Evolutionary conservation across 1,140 invertebrate genomes (phyloP).

Genomic region (Eriosoma lanigerum): DNA sequence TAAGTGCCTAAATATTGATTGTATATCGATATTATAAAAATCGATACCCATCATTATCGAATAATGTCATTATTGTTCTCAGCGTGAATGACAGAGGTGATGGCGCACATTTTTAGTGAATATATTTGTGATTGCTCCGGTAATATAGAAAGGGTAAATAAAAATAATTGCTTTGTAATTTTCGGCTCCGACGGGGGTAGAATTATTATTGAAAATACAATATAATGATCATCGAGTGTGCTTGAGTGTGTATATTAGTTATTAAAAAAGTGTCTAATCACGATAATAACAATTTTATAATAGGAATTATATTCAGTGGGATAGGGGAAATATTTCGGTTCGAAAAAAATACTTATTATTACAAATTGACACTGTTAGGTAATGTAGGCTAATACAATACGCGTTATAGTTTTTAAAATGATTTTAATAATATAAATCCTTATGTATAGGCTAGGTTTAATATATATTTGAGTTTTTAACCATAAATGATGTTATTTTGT

Average conservation of each 20-base stretch:
- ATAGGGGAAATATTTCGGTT: neutral
- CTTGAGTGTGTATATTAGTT: conserved; percentile 28
- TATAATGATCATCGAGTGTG: conserved; percentile 32
- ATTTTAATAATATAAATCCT: too few relatives aligned
- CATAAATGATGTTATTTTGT: neutral
- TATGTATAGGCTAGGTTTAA: neutral
- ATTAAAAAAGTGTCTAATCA: conserved; percentile 50
- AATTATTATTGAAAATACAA: neutral
- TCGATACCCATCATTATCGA: too few relatives aligned
- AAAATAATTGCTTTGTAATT: conserved; percentile 37
- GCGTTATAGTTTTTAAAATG: too few relatives aligned
- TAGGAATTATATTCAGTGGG: neutral
- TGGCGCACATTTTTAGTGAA: conserved; percentile 19
- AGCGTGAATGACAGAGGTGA: neutral
- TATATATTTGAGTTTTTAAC: neutral
- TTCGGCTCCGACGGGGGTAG: conserved; percentile 10
- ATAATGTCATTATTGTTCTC: neutral
- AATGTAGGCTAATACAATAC: too few relatives aligned
- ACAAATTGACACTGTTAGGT: neutral
- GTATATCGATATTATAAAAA: too few relatives aligned
- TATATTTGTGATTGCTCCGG: conserved; percentile 33
- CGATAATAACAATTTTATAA: conserved; percentile 25
- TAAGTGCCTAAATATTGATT: too few relatives aligned
- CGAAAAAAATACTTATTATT: neutral
- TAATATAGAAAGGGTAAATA: neutral